Conservation (phyloP, 2,113 vertebrate species). For the Carassius auratus region DNA sequence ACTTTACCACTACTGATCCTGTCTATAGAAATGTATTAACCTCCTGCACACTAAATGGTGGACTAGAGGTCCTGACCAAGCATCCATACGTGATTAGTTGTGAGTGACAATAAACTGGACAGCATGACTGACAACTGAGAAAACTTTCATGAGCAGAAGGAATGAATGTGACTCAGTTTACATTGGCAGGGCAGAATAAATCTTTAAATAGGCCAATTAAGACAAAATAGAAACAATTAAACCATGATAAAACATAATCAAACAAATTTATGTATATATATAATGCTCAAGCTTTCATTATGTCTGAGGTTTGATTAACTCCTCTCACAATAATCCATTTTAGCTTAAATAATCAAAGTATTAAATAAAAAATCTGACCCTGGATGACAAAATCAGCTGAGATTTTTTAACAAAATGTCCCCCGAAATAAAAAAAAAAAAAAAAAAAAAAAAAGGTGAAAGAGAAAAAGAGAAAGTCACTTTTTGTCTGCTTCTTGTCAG, state of each 20-base stretch:
- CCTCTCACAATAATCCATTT: not conserved
- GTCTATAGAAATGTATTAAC: too few relatives aligned
- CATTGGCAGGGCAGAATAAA: not conserved
- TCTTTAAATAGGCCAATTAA: conserved; percentile 20
- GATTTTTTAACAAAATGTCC: not conserved
- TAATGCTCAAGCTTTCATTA: not conserved
- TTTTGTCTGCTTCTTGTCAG: not conserved
- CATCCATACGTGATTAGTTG: not conserved
- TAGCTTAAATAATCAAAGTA: conserved; percentile 4
- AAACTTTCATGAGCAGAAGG: not conserved
- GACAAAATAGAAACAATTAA: conserved; percentile 22
- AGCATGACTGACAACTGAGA: not conserved
- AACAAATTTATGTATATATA: not conserved
- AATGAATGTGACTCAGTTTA: not conserved
- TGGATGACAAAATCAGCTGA: not conserved
- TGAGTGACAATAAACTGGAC: not conserved
- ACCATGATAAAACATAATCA: conserved; percentile 25
- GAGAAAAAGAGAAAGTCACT: not conserved
- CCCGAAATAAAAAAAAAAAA: too few relatives aligned
- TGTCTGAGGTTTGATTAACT: conserved; percentile 24
- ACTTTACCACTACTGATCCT: not conserved
- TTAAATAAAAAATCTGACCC: not conserved
- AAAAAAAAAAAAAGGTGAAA: not conserved
- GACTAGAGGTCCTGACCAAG: not conserved
- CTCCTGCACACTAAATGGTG: not conserved